phyloP scores from a whole-genome alignment of 2,113 vertebrate species.

The Xerus inauris region DNA sequence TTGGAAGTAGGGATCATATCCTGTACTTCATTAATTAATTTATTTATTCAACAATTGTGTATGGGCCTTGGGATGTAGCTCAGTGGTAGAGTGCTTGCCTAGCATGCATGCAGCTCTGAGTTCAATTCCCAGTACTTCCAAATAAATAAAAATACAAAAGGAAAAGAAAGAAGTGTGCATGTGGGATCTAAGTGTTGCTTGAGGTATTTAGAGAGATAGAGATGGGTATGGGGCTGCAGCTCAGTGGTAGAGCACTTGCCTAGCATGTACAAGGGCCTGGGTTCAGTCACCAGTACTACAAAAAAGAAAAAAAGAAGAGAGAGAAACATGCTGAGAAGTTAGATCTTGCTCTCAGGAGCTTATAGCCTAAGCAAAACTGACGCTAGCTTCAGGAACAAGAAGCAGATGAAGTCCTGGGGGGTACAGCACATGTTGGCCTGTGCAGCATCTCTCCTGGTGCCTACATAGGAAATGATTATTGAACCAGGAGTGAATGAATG shows the following conservation, averaged over 20 bases:
- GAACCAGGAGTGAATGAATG: background rate
- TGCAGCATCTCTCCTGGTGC: background rate
- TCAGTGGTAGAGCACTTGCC: too few relatives aligned
- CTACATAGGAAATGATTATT: background rate
- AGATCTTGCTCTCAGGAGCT: background rate
- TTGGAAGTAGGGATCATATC: background rate
- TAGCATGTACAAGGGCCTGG: too few relatives aligned
- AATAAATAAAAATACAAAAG: too few relatives aligned
- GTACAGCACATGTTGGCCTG: rapidly evolving
- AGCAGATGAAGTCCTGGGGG: background rate
- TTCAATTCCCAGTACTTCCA: background rate
- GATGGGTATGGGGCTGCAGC: too few relatives aligned
- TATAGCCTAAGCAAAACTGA: background rate
- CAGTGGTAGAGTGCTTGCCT: background rate
- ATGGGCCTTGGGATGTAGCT: background rate
- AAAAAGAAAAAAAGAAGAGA: background rate
- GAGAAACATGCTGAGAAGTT: background rate
- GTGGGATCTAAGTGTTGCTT: background rate
- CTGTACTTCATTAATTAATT: background rate
- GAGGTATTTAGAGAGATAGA: background rate
- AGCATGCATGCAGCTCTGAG: background rate
- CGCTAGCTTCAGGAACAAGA: background rate
- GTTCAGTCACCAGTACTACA: too few relatives aligned
- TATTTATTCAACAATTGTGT: background rate
- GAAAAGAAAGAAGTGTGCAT: background rate